phyloP scores from a whole-genome alignment of 2,113 vertebrate genomes.

The Orientallactaga bullata region DNA sequence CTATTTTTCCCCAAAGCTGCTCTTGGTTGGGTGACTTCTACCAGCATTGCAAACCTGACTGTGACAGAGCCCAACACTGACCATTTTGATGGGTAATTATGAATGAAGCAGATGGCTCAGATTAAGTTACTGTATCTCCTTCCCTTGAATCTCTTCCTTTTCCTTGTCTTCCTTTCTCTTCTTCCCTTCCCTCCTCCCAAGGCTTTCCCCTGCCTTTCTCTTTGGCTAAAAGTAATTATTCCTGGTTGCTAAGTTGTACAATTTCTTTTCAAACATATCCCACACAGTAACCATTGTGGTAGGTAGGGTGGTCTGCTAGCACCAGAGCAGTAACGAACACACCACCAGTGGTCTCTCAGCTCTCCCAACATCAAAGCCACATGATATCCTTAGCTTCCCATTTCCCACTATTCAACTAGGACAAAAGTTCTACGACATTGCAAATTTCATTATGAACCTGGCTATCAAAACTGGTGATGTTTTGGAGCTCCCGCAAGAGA shows the following conservation, averaged over 20 bases:
- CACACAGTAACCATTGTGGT: neutral
- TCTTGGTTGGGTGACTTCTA: no score
- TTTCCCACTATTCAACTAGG: neutral
- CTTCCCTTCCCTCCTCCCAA: no score
- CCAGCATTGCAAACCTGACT: no score
- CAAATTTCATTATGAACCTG: neutral
- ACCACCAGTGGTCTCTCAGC: neutral
- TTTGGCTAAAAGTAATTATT: constrained; percentile 23
- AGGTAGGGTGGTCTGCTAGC: neutral
- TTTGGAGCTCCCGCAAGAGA: neutral
- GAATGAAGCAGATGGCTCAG: neutral
- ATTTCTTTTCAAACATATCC: neutral
- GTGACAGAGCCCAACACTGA: constrained; percentile 4
- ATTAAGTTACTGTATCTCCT: neutral
- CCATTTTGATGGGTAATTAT: neutral
- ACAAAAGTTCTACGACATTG: neutral
- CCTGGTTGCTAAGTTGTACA: constrained; percentile 42
- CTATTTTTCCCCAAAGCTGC: no score
- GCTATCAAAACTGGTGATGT: neutral
- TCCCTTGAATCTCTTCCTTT: neutral
- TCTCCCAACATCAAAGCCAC: neutral
- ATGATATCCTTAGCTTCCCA: neutral
- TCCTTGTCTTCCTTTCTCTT: neutral
- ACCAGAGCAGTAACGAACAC: neutral
- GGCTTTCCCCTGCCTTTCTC: neutral